Evolutionary conservation across 2,888 invertebrate species (phyloP).

Genomic region (Volucella inanis): DNA sequence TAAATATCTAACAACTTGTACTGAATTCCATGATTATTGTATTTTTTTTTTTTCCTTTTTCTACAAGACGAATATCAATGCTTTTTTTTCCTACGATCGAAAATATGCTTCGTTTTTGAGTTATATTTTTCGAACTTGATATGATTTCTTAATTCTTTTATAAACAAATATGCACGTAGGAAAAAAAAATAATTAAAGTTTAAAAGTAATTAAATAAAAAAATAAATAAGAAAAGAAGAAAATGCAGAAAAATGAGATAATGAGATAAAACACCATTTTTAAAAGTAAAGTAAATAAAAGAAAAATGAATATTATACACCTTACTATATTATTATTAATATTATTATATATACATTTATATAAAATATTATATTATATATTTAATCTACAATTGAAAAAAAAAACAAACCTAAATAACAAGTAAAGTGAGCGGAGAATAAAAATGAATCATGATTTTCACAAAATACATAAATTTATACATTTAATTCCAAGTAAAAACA

Average conservation of each 20-base stretch:
- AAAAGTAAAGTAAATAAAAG: conserved; percentile 43
- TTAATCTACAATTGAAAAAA: conserved; percentile 71
- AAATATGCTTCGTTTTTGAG: conserved; percentile 48
- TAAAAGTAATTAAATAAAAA: conserved; percentile 22
- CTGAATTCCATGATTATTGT: conserved; percentile 72
- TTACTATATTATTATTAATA: conserved; percentile 74
- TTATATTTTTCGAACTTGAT: conserved; percentile 13
- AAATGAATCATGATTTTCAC: conserved; percentile 68
- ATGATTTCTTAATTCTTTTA: conserved; percentile 16
- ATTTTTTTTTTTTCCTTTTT: conserved; percentile 23
- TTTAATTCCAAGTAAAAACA: conserved; percentile 68
- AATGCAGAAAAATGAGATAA: conserved; percentile 67
- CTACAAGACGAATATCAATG: neutral
- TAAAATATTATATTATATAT: conserved; percentile 74
- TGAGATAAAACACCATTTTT: conserved; percentile 74
- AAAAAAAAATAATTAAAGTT: conserved; percentile 38
- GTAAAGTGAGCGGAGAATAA: neutral
- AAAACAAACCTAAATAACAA: conserved; percentile 26
- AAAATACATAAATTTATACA: conserved; percentile 70
- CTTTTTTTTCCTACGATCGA: conserved; percentile 61
- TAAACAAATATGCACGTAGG: conserved; percentile 64
- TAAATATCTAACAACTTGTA: conserved; percentile 47
- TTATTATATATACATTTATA: conserved; percentile 74
- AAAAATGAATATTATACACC: conserved; percentile 70
- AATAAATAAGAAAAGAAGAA: conserved; percentile 2